Conservation (phyloP, 2,888 invertebrate genomes). For the Athalia cordata region DNA sequence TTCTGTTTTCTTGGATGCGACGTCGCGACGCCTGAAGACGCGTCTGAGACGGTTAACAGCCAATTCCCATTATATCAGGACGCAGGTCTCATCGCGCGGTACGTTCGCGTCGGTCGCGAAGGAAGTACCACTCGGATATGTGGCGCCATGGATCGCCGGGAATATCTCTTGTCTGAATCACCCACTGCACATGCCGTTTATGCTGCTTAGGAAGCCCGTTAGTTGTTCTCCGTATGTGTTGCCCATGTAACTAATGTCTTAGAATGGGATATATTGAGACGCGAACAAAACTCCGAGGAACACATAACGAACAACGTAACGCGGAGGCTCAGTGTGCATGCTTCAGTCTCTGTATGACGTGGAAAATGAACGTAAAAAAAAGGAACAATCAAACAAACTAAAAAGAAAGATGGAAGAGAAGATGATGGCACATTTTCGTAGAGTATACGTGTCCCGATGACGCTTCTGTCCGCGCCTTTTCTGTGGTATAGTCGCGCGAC, state of each 20-base stretch:
- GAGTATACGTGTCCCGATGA: conserved; percentile 15
- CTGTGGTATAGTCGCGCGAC: background rate
- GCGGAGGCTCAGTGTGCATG: background rate
- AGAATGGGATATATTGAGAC: too few species aligned
- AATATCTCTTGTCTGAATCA: conserved; percentile 69
- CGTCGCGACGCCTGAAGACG: conserved; percentile 22
- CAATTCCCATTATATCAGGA: conserved; percentile 44
- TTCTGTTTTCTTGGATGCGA: background rate
- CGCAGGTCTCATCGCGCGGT: conserved; percentile 28
- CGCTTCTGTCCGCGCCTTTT: conserved; percentile 39
- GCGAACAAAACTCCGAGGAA: conserved; percentile 1
- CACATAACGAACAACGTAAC: background rate
- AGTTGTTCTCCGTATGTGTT: background rate
- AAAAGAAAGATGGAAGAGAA: background rate
- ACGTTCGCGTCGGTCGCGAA: conserved; percentile 51
- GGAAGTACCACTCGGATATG: conserved; percentile 65
- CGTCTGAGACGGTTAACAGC: conserved; percentile 31
- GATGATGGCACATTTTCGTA: conserved; percentile 20
- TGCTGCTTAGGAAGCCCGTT: conserved; percentile 50
- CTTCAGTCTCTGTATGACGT: background rate
- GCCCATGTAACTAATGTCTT: too few species aligned
- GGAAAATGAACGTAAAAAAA: background rate
- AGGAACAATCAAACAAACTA: background rate
- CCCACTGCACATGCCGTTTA: conserved; percentile 46
- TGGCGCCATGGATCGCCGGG: conserved; percentile 66